Conservation (phyloP, 2,888 invertebrate genomes). For the Camptogramma bilineatum region DNA sequence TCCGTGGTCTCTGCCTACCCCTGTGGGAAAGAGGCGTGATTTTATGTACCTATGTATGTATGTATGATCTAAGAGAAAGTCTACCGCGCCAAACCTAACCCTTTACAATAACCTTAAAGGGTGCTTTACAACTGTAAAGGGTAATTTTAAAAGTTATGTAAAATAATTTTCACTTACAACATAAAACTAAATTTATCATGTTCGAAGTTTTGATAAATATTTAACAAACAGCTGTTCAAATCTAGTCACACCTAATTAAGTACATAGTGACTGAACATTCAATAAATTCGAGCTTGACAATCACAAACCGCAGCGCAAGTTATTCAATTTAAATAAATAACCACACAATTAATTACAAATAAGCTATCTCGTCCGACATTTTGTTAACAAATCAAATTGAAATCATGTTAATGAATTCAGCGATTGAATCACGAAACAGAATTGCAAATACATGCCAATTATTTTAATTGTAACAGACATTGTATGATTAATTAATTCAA, state of each 20-base stretch:
- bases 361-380: slow-evolving; percentile 17
- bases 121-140: too few species aligned
- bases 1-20: too few species aligned
- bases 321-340: slow-evolving; percentile 26
- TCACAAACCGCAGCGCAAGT: slow-evolving; percentile 11
- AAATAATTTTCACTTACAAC: too few species aligned
- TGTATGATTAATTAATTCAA: not conserved
- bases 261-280: not conserved
- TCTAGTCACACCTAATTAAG: not conserved
- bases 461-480: slow-evolving; percentile 23
- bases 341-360: slow-evolving; percentile 24
- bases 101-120: too few species aligned
- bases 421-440: slow-evolving; percentile 19
- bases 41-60: too few species aligned
- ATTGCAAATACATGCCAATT: slow-evolving; percentile 23
- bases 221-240: not conserved
- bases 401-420: slow-evolving; percentile 29
- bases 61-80: too few species aligned
- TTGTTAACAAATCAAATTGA: slow-evolving; percentile 36
- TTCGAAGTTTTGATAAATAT: too few species aligned
- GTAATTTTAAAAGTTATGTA: too few species aligned
- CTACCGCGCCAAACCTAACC: too few species aligned
- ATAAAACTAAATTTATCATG: too few species aligned
- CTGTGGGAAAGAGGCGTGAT: too few species aligned
- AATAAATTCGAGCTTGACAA: not conserved